Conservation (phyloP, 2,797 vertebrate genomes). For the Acrossocheilus fasciatus region DNA sequence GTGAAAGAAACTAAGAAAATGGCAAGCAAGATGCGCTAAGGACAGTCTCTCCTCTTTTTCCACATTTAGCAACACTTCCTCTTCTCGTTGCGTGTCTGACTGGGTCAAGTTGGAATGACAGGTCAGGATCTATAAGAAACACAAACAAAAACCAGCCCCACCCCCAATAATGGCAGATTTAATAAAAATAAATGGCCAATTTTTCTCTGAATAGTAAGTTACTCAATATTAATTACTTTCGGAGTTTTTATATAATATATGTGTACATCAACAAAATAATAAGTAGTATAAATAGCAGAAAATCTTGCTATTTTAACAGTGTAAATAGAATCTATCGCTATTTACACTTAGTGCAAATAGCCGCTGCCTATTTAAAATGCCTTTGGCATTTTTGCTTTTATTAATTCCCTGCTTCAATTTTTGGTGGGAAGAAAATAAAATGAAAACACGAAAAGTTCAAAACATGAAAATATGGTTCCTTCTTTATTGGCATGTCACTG, state of each 20-base stretch:
- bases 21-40: constrained; percentile 67
- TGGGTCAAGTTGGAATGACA: constrained; percentile 60
- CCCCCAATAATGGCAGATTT: not conserved
- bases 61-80: constrained; percentile 46
- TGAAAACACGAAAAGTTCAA: too few species aligned
- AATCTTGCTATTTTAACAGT: too few species aligned
- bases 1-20: constrained; percentile 71
- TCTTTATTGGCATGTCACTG: too few species aligned
- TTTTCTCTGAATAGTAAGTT: not conserved
- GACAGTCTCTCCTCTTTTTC: constrained; percentile 52
- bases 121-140: constrained; percentile 60
- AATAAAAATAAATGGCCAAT: not conserved
- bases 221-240: not conserved
- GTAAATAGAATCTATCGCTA: too few species aligned
- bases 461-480: too few species aligned
- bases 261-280: too few species aligned
- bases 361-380: too few species aligned
- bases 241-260: not conserved
- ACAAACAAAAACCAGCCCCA: not conserved
- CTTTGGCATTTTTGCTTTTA: too few species aligned
- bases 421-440: too few species aligned
- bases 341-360: too few species aligned
- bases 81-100: constrained; percentile 46
- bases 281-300: too few species aligned
- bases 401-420: too few species aligned